Evolutionary conservation across 2,113 vertebrate species (phyloP), one percentile per base, ranked within the genome.

Genomic region (Marcusenius ussheri): DNA sequence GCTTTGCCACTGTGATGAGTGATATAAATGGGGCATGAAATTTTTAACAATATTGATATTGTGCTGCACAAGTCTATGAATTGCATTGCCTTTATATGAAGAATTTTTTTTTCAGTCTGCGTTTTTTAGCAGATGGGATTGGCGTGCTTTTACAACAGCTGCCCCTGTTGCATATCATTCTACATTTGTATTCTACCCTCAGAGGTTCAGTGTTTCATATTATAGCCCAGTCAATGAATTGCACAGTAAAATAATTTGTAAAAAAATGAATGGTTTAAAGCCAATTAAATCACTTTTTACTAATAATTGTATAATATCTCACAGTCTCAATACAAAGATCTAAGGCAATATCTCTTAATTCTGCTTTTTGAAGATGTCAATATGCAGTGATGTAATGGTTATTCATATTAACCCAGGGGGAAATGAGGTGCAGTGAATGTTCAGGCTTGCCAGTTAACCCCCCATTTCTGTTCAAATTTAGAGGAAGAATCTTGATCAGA

Each of bases 401-500:
- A 80, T 39, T 19, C 42, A 0, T 84, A 47, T 84, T 83, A 83
- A 45, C 5, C 15, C 10, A 7, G 80, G 17, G 74, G 74, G 17
- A 80, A 80, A 19, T 80, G 15, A 77, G 8, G 17, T 77, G 27
- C 35, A 88, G 46, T 86, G 35, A 86, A 77, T 87, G 83, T 87
- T 56, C 45, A 74, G 35, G 83, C 35, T 39, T 88, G 90, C 90
- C 74, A 91, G 85, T 94, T 95, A 94, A 95, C 89, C 90, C 91
- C 91, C 93, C 95, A 94, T 96, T 95, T 96, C 93, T 96, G 93
- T 96, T 96, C 94, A 93, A 91, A 95, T 96, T 95, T 96, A 98
- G 97, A 97, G 97, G 96, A 98, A 98, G 96, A 98, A 95, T 96
- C 95, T 97, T 95, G 97, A 98, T 94, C 96, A 97, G 95, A 97